A percentile compares a stretch with the other conserved stretches of the same genome.
These are phyloP conservation scores for Patiria miniata DNA, from an alignment of 35 echinoderm and acorn worm genomes.

Conservation along the genomic window DNA sequence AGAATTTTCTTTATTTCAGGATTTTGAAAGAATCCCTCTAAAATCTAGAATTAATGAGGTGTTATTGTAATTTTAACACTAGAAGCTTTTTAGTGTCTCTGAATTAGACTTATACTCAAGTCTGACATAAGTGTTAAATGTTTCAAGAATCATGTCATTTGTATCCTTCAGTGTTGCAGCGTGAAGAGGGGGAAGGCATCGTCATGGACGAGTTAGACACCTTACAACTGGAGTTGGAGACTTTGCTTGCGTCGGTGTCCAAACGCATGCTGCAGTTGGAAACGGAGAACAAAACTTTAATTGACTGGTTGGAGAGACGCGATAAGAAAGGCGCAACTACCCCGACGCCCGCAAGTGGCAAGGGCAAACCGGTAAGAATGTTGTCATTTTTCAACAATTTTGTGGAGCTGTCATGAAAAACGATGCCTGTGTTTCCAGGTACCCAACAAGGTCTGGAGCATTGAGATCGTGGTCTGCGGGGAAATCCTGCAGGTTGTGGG, in stretches of 20 bases:
- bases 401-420: background rate
- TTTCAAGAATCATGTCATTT: background rate
- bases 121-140: no score
- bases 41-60: no score
- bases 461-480: background rate
- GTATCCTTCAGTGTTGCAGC: constrained; percentile 46
- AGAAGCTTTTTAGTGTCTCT: no score
- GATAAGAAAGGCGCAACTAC: constrained; percentile 62
- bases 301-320: constrained; percentile 78
- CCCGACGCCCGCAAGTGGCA: constrained; percentile 7
- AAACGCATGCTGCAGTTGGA: constrained; percentile 82
- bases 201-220: constrained; percentile 88
- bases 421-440: background rate
- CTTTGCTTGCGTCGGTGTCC: constrained; percentile 67
- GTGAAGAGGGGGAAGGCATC: constrained; percentile 68
- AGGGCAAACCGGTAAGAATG: constrained; percentile 77
- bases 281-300: constrained; percentile 67
- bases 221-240: constrained; percentile 91
- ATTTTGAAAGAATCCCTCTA: no score
- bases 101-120: no score
- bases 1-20: no score
- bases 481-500: no score
- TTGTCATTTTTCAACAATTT: background rate
- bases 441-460: background rate
- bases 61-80: no score